Conservation (phyloP, 1,140 invertebrate species). For the Triops cancriformis region DNA sequence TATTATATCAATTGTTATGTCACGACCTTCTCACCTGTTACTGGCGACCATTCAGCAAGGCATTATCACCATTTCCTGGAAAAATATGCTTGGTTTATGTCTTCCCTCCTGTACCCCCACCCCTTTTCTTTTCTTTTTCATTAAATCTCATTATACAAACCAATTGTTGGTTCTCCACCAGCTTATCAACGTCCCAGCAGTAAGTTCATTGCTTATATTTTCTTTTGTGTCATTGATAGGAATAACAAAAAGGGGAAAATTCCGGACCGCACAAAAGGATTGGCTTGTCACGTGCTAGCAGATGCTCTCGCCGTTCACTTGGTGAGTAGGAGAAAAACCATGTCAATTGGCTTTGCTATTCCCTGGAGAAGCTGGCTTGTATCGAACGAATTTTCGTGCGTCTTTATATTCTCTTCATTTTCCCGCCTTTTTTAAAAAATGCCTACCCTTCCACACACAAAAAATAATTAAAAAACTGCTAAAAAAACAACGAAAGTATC, state of each 20-base stretch:
- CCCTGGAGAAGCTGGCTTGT: background rate
- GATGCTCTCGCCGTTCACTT: background rate
- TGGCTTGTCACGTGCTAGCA: conserved; percentile 12
- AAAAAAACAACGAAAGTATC: background rate
- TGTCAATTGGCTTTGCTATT: background rate
- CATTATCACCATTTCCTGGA: background rate
- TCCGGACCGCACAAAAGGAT: background rate
- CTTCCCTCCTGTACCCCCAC: background rate
- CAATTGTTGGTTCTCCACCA: background rate
- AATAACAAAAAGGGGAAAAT: background rate
- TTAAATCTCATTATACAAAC: background rate
- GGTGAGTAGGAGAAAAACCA: background rate
- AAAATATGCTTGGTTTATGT: background rate
- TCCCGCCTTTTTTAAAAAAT: background rate
- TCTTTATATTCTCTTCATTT: background rate
- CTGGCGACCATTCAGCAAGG: background rate
- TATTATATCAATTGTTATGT: background rate
- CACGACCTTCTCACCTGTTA: background rate
- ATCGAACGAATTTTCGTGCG: background rate
- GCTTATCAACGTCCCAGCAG: background rate
- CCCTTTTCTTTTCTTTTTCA: background rate
- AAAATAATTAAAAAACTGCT: background rate
- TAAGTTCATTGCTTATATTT: background rate
- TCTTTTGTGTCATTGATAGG: background rate
- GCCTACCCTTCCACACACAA: background rate